Base-by-base conservation (phyloP, 2,113 vertebrate genomes). In the Colossoma macropomum region DNA sequence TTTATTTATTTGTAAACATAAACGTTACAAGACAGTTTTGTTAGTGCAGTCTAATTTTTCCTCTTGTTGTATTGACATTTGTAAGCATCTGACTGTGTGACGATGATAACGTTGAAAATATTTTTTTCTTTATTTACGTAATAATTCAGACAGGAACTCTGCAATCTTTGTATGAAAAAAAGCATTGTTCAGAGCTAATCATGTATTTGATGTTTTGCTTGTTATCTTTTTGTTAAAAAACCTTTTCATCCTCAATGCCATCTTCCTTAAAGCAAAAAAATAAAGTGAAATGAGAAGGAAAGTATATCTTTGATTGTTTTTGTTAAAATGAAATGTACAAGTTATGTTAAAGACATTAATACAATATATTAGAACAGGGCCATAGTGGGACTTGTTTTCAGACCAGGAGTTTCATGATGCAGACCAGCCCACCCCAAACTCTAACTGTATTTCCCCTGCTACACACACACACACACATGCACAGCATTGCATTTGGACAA, bases 11-110 rank as follows among this genome's bases (percentile, higher is more conserved):
- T 87, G 69, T 87, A 71, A 81, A 76, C 65, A 74, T 65, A 32
- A 66, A 71, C 48, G 77, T 84, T 45, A 41, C 9, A 38, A 75
- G 70, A 48, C 19, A 71, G 86, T 84, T 84, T 89, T 86, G 73
- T 81, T 75, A 25, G 75, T 89, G 74, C 88, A 66, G 81, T 63
- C 81, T 92, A 90, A 90, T 89, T 81, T 89, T 91, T 87, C 78
- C 84, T 81, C 62, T 83, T 73, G 85, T n/a, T 84, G 89, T 93
- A 90, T 90, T 91, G 88, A 84, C 80, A 87, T 87, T 45, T 92
- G 84, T 92, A 90, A 87, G 84, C 89, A 82, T 80, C 84, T 83
- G 90, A 88, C 87, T 86, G 91, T 92, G 87, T 92, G 86, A 84
- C 90, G 79, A 80, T 87, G 72, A 89, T 89, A 91, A 91, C 89